Evolutionary conservation across 1,140 invertebrate genomes (phyloP), one percentile per base, ranked within the genome.

Genomic region (Physella acuta): DNA sequence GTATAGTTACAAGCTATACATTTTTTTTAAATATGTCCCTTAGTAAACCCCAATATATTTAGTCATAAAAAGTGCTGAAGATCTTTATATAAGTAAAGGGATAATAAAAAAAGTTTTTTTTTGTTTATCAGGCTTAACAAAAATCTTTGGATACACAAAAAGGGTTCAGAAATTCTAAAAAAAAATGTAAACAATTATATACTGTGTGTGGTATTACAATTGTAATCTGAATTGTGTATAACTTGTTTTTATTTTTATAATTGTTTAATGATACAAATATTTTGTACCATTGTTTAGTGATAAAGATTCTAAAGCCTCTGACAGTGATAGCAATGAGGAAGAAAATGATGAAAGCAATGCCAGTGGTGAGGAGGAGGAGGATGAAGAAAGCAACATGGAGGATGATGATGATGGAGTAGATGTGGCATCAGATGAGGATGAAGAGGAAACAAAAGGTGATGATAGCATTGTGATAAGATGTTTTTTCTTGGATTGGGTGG

Each of bases 401-500:
- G 53, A 67, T 55, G 51, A 51, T 8, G 26, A 33, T 24, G 34
- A 53, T 56, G 65, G 52, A 16, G 20, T 8, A 2, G 65, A 58
- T 39, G 65, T 58, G 26, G 55, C 31, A 20, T 16, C 28, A 17
- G 63, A 33, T 49, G 63, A 3, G 14, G 63, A 66, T 31, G 55
- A 34, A 33, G 49, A 63, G 44, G 61, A 63, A 51, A 3, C 20
- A 26, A 24, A 36, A 26, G 61, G 30, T 28, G 49, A 20, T 44
- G 20, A 2, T 36, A 24, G 3, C 5, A 61, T 36, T 31, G 59
- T 61, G 34, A 61, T 31, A 49, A 49, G 11, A 14, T 49, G 44
- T 49, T 49, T 49, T 49, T 49, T 11, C n/a, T 49, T 49, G n/a
- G n/a, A n/a, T n/a, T n/a, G n/a, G n/a, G n/a, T n/a, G n/a, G n/a